phyloP scores from a whole-genome alignment of 37 sponge, comb jelly and placozoan species.

The Hormiphora californensis region DNA sequence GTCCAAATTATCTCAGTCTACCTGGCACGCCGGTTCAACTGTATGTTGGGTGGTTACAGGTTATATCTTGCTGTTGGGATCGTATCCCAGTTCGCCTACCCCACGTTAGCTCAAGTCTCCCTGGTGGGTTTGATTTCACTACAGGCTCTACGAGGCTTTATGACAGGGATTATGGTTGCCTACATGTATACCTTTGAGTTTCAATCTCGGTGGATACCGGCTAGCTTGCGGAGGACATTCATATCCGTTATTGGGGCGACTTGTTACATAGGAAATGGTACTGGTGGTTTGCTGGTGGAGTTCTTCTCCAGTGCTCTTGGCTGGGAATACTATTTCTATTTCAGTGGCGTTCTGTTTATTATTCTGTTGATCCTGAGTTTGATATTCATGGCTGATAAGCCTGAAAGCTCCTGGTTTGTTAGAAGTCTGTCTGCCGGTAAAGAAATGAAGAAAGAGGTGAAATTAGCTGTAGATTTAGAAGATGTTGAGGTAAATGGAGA shows the following conservation, averaged over 20 bases:
- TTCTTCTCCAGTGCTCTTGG: background rate
- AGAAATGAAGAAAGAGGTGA: too few species aligned
- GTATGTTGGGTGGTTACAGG: too few species aligned
- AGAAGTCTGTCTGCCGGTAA: too few species aligned
- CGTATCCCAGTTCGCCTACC: too few species aligned
- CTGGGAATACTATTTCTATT: background rate
- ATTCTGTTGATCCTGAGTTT: background rate
- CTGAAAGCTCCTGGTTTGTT: background rate
- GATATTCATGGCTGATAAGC: background rate
- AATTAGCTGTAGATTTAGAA: too few species aligned
- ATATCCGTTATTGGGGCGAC: background rate
- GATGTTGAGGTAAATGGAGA: too few species aligned
- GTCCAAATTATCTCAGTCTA: background rate
- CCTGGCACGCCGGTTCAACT: background rate
- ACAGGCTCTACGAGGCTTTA: background rate
- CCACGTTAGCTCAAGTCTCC: too few species aligned
- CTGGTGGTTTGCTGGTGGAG: background rate
- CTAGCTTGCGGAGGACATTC: too few species aligned
- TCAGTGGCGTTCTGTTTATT: background rate
- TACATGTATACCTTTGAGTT: too few species aligned
- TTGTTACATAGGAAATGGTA: background rate
- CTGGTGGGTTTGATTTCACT: background rate
- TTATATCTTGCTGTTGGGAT: too few species aligned
- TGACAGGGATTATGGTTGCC: background rate
- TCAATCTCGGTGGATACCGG: too few species aligned